Evolutionary conservation across 2,113 vertebrate genomes (phyloP).

Genomic region (Gymnorhina tibicen): DNA sequence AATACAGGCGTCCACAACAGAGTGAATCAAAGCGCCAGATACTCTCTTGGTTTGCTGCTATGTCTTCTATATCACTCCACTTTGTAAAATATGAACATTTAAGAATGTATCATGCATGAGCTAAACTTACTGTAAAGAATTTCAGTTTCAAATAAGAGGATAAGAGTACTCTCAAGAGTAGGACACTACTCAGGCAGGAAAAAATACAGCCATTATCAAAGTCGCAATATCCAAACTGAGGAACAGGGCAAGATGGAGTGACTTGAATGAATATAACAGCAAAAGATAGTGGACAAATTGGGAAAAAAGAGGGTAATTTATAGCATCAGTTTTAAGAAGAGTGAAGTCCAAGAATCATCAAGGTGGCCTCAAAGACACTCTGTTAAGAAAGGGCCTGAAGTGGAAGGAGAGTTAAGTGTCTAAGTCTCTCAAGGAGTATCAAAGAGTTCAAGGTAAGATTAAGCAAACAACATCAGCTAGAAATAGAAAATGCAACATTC

Average conservation of each 20-base stretch:
- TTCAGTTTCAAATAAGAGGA: not conserved
- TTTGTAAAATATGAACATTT: not conserved
- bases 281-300: not conserved
- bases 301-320: not conserved
- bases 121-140: not conserved
- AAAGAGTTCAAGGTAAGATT: not conserved
- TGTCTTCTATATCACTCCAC: not conserved
- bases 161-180: not conserved
- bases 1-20: not conserved
- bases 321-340: not conserved
- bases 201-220: not conserved
- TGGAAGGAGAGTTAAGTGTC: not conserved
- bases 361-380: not conserved
- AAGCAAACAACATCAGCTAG: not conserved
- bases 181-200: not conserved
- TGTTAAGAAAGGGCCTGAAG: not conserved
- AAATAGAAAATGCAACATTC: not conserved
- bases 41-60: not conserved
- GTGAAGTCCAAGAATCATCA: not conserved
- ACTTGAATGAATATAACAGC: not conserved
- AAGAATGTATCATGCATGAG: not conserved
- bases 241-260: not conserved
- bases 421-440: not conserved
- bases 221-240: not conserved
- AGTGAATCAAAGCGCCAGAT: not conserved